These are phyloP conservation scores for Cheiracanthium punctorium DNA, from an alignment of 2,888 invertebrate species.

Conservation along the genomic window DNA sequence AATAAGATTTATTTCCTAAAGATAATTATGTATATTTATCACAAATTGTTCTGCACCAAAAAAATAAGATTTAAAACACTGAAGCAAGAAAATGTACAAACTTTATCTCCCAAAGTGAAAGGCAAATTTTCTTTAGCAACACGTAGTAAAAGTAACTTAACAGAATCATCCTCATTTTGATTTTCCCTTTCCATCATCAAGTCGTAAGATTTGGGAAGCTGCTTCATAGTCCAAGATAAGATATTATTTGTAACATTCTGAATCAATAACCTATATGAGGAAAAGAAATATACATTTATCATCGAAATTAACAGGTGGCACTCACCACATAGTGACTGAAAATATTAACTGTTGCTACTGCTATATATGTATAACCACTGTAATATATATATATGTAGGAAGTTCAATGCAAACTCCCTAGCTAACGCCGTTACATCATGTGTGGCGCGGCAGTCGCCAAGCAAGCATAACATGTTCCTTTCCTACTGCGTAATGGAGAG, in stretches of 20 bases:
- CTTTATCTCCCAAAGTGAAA: slow-evolving; percentile 74
- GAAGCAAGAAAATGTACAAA: slow-evolving; percentile 50
- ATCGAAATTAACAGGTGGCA: no score
- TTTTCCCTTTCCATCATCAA: slow-evolving; percentile 71
- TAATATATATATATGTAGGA: no score
- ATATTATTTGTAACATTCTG: slow-evolving; percentile 74
- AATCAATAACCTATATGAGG: slow-evolving; percentile 73
- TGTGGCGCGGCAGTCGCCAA: no score
- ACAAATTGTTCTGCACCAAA: slow-evolving; percentile 34
- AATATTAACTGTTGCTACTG: no score
- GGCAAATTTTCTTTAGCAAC: slow-evolving; percentile 70
- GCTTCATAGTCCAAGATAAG: slow-evolving; percentile 74
- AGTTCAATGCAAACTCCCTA: no score
- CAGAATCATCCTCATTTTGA: slow-evolving; percentile 72
- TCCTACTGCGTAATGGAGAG: no score
- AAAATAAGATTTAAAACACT: background rate
- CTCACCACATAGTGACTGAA: no score
- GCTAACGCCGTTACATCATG: no score
- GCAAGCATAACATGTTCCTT: no score
- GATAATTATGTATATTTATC: background rate
- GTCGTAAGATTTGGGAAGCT: slow-evolving; percentile 72
- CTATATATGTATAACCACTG: no score
- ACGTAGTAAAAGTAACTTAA: slow-evolving; percentile 74
- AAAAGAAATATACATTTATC: slow-evolving; percentile 32
- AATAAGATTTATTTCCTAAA: slow-evolving; percentile 21